Base-by-base conservation (phyloP, 2,888 invertebrate species). In the Zygothrica quintamaculata region DNA sequence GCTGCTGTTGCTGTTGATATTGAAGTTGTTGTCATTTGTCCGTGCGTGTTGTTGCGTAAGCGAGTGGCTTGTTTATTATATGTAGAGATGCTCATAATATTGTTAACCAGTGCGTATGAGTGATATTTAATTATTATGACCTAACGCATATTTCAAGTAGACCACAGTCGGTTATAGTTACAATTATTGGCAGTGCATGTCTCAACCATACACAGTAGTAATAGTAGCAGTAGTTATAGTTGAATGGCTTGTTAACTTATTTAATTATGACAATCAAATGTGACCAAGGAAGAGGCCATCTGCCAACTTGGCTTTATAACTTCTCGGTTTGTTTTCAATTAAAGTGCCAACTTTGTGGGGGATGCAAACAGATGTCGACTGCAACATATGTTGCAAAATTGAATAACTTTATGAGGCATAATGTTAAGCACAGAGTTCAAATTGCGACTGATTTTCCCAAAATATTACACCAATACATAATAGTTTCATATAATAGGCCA, bases 41-140 rank as follows among this genome's bases (percentile, higher is more conserved):
- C 61, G 68, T 53, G 70, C 65, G 77, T 77, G 81, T 52, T 74
- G 68, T 71, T 80, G 78, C 74, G 61, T 72, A 69, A 77, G 80
- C 58, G 68, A 68, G 74, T 74, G 62, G 53, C 65, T 65, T 77
- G 77, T 80, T 80, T 77, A 77, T 66, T 77, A 16, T 36, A 43
- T 58, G 51, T 65, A 37, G 36, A 39, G 64, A 18, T 52, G 51
- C 44, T 67, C 37, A 59, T 61, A 60, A 73, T 46, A 65, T 60
- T 76, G 76, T 76, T 76, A 70, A 77, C 69, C 74, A 73, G 64
- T 77, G 76, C 76, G 74, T 77, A 73, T 76, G 76, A 76, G 74
- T 77, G 77, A 76, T 76, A 76, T 76, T 73, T 76, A 76, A 76
- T 76, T 76, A 76, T 76, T 62, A 76, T 77, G 77, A 70, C 74